phyloP scores from a whole-genome alignment of 2,797 vertebrate genomes.

The Uromys caudimaculatus region DNA sequence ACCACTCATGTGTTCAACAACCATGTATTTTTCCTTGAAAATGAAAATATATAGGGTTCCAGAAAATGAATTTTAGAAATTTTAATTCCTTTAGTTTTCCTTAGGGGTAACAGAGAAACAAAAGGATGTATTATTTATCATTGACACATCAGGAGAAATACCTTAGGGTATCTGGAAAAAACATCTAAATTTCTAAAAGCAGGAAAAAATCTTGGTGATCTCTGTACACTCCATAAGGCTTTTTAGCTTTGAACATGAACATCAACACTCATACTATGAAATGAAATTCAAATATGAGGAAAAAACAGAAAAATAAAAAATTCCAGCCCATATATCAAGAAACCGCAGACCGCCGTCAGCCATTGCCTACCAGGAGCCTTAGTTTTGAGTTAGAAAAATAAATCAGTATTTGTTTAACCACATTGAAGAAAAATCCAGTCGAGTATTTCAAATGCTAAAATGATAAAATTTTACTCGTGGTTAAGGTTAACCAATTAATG shows the following conservation, averaged over 20 bases:
- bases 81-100: not conserved
- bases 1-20: not conserved
- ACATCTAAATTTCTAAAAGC: not conserved
- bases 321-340: not conserved
- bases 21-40: not conserved
- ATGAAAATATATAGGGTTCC: not conserved
- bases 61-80: not conserved
- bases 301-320: not conserved
- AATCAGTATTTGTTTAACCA: not conserved
- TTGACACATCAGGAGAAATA: not conserved
- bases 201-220: not conserved
- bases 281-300: not conserved
- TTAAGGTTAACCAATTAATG: not conserved
- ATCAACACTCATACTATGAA: not conserved
- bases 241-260: slow-evolving; percentile 19
- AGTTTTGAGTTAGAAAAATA: not conserved
- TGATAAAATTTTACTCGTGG: not conserved
- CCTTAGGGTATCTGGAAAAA: not conserved
- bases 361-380: not conserved
- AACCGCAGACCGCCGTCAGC: not conserved
- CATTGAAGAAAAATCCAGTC: slow-evolving; percentile 1
- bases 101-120: not conserved
- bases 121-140: not conserved
- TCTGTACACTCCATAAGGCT: not conserved
- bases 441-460: not conserved